Conservation (phyloP, 2,113 vertebrate genomes). For the Arvicanthis niloticus region DNA sequence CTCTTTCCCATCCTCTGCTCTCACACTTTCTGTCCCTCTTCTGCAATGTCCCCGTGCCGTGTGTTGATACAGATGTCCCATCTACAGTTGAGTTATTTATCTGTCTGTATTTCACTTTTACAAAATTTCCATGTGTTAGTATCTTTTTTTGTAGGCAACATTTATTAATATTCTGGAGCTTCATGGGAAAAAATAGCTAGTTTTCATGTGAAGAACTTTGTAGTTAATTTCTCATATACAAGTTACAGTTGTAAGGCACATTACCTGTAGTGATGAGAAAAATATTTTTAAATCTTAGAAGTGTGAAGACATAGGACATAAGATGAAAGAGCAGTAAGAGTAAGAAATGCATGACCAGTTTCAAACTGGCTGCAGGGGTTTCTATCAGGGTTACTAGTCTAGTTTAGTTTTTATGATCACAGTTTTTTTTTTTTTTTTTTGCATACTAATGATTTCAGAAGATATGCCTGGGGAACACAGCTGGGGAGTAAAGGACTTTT, state of each 20-base stretch:
- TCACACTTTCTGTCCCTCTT: background rate
- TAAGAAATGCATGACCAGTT: background rate
- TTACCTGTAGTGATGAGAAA: background rate
- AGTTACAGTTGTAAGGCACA: conserved; percentile 39
- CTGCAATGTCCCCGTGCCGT: background rate
- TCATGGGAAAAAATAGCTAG: background rate
- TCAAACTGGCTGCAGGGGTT: background rate
- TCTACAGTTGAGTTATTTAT: background rate
- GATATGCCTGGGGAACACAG: background rate
- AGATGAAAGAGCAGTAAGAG: background rate
- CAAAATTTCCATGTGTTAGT: background rate
- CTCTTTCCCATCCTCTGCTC: background rate
- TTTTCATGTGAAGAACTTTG: conserved; percentile 34
- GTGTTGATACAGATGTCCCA: background rate
- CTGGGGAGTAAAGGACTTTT: background rate
- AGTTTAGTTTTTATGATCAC: conserved; percentile 9
- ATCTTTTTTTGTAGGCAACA: conserved; percentile 21
- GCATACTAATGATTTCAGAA: conserved; percentile 16
- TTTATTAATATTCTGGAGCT: conserved; percentile 10
- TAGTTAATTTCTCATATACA: conserved; percentile 37
- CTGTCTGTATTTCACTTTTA: conserved; percentile 51
- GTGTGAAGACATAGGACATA: background rate
- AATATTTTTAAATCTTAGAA: conserved; percentile 34
- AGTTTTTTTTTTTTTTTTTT: conserved; percentile 18
- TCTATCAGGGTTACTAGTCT: background rate